Base-by-base conservation (phyloP, 2,888 invertebrate species). In the Erannis defoliaria region DNA sequence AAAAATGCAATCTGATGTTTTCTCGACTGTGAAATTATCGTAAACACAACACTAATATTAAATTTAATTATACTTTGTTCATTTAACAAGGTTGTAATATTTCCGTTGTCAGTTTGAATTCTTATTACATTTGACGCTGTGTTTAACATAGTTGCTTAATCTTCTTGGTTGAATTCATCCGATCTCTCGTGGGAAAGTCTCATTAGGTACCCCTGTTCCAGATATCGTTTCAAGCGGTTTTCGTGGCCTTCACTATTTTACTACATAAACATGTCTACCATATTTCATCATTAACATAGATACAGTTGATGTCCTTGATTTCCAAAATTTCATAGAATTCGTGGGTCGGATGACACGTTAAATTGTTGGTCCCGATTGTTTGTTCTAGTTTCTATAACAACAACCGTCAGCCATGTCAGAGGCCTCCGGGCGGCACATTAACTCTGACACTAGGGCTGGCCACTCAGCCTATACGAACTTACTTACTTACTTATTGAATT, bases 181-280 rank as follows among this genome's bases (percentile, higher is more conserved):
- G 46, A 64, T 66, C 64, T 65, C 72, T 70, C 67, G 76, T 78
- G 79, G 64, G 79, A 78, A 78, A 46, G 65, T 46, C 14, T 31
- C 26, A 14, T 26, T 5, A 35, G 2, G 9, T n/a, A n/a, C n/a
- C n/a, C n/a, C n/a, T n/a, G n/a, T n/a, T 35, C 5, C n/a, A 37
- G n/a, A 21, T 18, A 26, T 26, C 43, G 8, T 21, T 26, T 9
- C 9, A 4, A 33, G 29, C 64, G 55, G 64, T 67, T 57, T 26
- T 45, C 26, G 38, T 38, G 60, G 58, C 67, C 63, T 68, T 68
- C 55, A 43, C 50, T 55, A 51, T 46, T 57, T 63, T 48, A 38
- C 35, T 48, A 48, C 6, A 18, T 31, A n/a, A n/a, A n/a, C n/a
- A 31, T 18, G 2, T 55, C 19, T 19, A 38, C n/a, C 16, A 55